phyloP scores from a whole-genome alignment of 1,140 invertebrate genomes.

The Palaemon carinicauda region DNA sequence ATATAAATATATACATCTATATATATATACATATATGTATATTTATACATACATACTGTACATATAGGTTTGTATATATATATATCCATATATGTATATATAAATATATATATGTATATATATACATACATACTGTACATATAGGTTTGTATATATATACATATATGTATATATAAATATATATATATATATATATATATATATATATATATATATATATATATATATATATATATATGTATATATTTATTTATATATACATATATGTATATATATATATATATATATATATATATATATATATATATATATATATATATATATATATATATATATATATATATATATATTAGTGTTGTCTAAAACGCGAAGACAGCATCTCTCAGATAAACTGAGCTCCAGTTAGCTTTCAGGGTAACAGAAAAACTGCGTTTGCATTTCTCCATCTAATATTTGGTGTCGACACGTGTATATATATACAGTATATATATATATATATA shows the following conservation, averaged over 20 bases:
- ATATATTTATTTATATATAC: background rate
- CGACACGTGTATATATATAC: background rate
- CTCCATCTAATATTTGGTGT: too few relatives aligned
- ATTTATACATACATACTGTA: background rate
- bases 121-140: background rate
- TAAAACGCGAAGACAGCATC: too few relatives aligned
- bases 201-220: background rate
- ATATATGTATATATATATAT: background rate
- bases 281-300: background rate
- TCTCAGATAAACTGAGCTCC: too few relatives aligned
- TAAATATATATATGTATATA: background rate
- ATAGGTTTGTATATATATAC: background rate
- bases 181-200: background rate
- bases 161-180: background rate
- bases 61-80: background rate
- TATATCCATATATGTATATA: background rate
- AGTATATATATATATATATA: background rate
- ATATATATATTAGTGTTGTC: too few relatives aligned
- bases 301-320: too few relatives aligned
- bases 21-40: background rate
- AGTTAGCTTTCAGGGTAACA: too few relatives aligned
- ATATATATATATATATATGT: background rate
- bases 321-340: too few relatives aligned
- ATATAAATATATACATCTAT: background rate
- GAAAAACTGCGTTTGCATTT: too few relatives aligned